phyloP scores from a whole-genome alignment of 2,888 invertebrate genomes.

The Melangyna quadrimaculata region DNA sequence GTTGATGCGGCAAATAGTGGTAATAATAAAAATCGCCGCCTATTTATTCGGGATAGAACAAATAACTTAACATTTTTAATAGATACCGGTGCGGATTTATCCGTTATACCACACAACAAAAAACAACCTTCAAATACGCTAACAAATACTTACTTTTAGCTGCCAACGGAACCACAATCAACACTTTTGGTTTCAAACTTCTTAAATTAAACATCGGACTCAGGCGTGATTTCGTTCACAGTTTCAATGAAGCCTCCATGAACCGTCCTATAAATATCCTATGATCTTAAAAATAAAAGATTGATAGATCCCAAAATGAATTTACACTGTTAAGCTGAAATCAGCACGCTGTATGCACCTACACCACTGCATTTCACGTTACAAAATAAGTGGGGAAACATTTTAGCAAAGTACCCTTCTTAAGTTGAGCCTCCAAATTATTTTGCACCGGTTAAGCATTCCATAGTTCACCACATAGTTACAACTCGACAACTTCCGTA shows the following conservation, averaged over 20 bases:
- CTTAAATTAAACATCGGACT: constrained; percentile 29
- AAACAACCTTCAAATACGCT: too few species aligned
- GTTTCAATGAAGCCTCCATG: constrained; percentile 11
- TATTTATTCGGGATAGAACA: neutral
- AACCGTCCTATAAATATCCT: neutral
- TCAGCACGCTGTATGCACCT: too few species aligned
- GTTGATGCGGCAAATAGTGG: too few species aligned
- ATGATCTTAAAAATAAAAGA: constrained; percentile 19
- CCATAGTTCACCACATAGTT: too few species aligned
- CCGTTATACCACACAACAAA: too few species aligned
- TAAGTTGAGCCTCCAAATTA: too few species aligned
- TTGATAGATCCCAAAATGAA: neutral
- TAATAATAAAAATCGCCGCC: too few species aligned
- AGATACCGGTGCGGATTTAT: too few species aligned
- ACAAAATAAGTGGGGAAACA: neutral
- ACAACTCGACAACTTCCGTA: too few species aligned
- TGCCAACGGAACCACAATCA: too few species aligned
- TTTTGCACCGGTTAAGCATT: too few species aligned
- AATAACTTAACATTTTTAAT: neutral
- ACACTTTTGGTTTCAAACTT: constrained; percentile 21
- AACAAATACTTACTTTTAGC: too few species aligned
- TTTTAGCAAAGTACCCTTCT: neutral
- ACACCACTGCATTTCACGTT: neutral
- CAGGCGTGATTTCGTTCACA: constrained; percentile 1
- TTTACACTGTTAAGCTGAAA: neutral